phyloP scores from a whole-genome alignment of 2,797 vertebrate genomes.

The Furcifer pardalis region DNA sequence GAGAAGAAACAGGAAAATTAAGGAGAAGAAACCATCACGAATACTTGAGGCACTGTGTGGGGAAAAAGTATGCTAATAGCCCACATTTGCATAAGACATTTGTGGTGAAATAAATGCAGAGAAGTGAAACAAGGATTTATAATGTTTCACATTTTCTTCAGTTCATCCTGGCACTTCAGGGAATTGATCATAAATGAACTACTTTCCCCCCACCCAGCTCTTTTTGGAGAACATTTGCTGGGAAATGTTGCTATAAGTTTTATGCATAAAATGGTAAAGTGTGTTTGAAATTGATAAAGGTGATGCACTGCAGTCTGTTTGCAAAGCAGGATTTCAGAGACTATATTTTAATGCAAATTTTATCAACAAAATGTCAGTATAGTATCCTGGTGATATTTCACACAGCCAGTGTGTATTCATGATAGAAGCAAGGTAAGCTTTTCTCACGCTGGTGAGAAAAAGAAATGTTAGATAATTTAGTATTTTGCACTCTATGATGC shows the following conservation, averaged over 20 bases:
- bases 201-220: constrained; percentile 4
- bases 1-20: constrained; percentile 32
- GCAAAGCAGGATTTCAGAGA: constrained; percentile 61
- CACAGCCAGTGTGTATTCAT: constrained; percentile 33
- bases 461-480: constrained; percentile 47
- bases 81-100: constrained; percentile 61
- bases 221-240: constrained; percentile 50
- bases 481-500: constrained; percentile 42
- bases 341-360: constrained; percentile 73
- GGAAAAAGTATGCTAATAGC: constrained; percentile 51
- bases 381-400: constrained; percentile 61
- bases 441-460: constrained; percentile 41
- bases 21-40: constrained; percentile 21
- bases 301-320: constrained; percentile 58
- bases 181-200: constrained; percentile 50
- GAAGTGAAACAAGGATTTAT: constrained; percentile 62
- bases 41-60: constrained; percentile 21
- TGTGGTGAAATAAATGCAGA: constrained; percentile 48
- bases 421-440: constrained; percentile 46
- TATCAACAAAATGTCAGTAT: constrained; percentile 70
- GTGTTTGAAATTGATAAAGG: constrained; percentile 72
- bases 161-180: constrained; percentile 45
- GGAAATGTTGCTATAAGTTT: constrained; percentile 63
- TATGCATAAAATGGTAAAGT: constrained; percentile 57
- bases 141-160: constrained; percentile 42